These are phyloP conservation scores for Sebastes goodei DNA, from an alignment of 2,797 vertebrate species.

Conservation along the genomic window DNA sequence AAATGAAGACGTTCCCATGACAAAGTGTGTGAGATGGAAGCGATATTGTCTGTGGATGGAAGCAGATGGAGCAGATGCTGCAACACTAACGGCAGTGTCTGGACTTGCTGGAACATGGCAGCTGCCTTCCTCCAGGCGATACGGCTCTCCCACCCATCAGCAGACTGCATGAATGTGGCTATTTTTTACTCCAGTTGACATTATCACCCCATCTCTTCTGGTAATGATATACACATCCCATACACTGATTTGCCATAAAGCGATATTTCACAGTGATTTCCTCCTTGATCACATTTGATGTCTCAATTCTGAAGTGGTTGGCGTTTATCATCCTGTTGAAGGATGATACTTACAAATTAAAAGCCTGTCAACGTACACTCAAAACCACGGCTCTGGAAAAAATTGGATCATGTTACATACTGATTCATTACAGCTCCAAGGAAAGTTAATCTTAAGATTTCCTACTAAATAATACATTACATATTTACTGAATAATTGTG, in stretches of 20 bases:
- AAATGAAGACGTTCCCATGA: slow-evolving; percentile 8
- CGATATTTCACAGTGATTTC: slow-evolving; percentile 12
- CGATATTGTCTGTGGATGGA: slow-evolving; percentile 21
- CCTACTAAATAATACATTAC: neutral
- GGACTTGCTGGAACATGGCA: slow-evolving; percentile 69
- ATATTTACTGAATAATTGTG: too few relatives aligned
- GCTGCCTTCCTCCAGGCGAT: slow-evolving; percentile 71
- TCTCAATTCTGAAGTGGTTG: neutral
- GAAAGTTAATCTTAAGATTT: neutral
- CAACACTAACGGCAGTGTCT: slow-evolving; percentile 53
- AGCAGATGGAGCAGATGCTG: slow-evolving; percentile 48
- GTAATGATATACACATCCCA: slow-evolving; percentile 21
- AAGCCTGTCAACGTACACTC: slow-evolving; percentile 2
- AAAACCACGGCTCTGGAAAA: neutral
- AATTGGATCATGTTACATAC: neutral
- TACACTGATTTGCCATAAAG: neutral
- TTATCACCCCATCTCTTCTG: neutral
- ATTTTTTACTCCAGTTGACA: slow-evolving; percentile 11
- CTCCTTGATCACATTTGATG: slow-evolving; percentile 10
- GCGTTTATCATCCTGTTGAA: slow-evolving; percentile 14
- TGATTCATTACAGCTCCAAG: neutral
- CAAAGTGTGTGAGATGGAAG: slow-evolving; percentile 30
- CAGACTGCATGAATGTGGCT: neutral
- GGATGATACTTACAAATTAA: neutral
- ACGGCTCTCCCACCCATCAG: slow-evolving; percentile 12